Evolutionary conservation across 2,888 invertebrate species (phyloP).

Genomic region (Acrocyrtus sp.): DNA sequence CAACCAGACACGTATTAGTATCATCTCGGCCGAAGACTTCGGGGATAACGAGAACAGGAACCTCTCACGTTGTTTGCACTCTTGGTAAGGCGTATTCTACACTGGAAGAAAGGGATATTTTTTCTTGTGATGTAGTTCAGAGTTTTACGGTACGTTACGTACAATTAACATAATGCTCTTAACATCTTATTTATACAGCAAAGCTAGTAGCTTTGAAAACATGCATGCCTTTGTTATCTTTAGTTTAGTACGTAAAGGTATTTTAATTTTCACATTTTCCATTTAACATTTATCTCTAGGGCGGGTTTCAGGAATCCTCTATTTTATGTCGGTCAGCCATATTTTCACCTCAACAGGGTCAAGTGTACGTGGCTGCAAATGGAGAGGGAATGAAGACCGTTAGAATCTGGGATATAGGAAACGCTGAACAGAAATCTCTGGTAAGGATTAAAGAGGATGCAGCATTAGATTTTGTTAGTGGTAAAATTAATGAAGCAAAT

Average conservation of each 20-base stretch:
- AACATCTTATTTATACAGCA: no score
- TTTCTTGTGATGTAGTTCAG: slow-evolving; percentile 62
- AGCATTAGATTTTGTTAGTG: slow-evolving; percentile 76
- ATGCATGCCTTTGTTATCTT: no score
- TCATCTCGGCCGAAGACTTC: slow-evolving; percentile 73
- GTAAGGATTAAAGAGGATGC: slow-evolving; percentile 73
- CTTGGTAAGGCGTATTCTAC: slow-evolving; percentile 30
- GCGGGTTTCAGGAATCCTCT: slow-evolving; percentile 36
- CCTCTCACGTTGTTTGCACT: slow-evolving; percentile 27
- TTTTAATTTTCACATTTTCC: not conserved
- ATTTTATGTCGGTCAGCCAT: slow-evolving; percentile 53
- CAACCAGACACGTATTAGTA: slow-evolving; percentile 75
- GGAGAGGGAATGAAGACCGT: slow-evolving; percentile 68
- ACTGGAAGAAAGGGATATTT: slow-evolving; percentile 35
- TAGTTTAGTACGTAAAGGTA: no score
- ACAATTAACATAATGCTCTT: no score
- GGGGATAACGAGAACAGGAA: slow-evolving; percentile 4
- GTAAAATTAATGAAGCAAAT: slow-evolving; percentile 69
- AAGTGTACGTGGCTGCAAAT: slow-evolving; percentile 49
- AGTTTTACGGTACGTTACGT: slow-evolving; percentile 52
- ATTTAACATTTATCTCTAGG: slow-evolving; percentile 23
- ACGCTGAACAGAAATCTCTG: slow-evolving; percentile 70
- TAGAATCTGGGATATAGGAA: slow-evolving; percentile 74
- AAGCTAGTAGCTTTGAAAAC: no score
- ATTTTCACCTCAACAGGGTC: slow-evolving; percentile 49